Percentiles rank a stretch among this genome's conserved stretches.
These are phyloP conservation scores for Phania funesta DNA, from an alignment of 2,888 invertebrate species.

Conservation along the genomic window DNA sequence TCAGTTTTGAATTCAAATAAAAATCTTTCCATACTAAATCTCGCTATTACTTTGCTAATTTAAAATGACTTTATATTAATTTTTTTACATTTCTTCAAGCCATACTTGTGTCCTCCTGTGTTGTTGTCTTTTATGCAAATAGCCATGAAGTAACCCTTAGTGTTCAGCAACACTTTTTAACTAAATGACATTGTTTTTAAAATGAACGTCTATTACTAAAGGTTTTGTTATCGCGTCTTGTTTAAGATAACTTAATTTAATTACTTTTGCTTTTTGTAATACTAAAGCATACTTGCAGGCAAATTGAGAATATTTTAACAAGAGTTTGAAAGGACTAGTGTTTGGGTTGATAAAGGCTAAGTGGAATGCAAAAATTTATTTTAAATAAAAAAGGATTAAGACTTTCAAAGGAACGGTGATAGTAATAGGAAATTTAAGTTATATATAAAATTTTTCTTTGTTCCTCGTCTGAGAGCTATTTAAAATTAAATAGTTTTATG, in stretches of 20 bases:
- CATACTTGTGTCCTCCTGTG: neutral
- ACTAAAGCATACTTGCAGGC: constrained; percentile 24
- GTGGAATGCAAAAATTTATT: neutral
- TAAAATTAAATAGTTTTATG: too few relatives aligned
- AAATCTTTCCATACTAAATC: neutral
- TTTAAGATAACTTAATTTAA: constrained; percentile 4
- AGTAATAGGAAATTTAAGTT: neutral
- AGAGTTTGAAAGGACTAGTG: neutral
- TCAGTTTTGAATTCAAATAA: neutral
- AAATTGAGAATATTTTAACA: neutral
- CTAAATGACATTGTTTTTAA: constrained; percentile 3
- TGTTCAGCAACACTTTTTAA: constrained; percentile 5
- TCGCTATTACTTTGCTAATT: neutral
- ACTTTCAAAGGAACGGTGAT: neutral
- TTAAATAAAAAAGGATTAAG: too few relatives aligned
- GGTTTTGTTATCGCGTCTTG: neutral
- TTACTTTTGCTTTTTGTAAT: neutral
- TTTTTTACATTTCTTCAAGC: neutral
- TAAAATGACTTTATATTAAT: neutral
- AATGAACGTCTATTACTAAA: neutral
- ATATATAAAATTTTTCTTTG: too few relatives aligned
- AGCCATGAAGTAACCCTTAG: constrained; percentile 11
- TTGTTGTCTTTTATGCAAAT: neutral
- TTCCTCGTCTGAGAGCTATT: too few relatives aligned
- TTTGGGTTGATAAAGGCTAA: neutral